A percentile compares a stretch with the other conserved stretches of the same genome.
Evolutionary conservation across 2,113 vertebrate species (phyloP).

Genomic region (Ellobius talpinus): DNA sequence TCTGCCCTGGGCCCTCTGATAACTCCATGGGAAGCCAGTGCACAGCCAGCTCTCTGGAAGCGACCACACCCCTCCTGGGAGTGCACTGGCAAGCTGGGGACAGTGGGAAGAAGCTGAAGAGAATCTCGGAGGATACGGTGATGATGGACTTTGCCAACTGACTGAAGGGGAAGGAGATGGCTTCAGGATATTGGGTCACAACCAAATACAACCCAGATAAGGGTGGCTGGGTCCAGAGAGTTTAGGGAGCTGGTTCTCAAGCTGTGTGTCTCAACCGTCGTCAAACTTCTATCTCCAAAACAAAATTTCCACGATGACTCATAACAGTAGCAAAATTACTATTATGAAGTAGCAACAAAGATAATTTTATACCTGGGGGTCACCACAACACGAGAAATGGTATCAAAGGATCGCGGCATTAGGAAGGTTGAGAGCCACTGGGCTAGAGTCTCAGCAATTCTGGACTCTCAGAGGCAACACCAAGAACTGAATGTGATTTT

Average conservation of each 20-base stretch:
- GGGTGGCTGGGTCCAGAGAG: neutral
- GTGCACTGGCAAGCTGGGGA: slow-evolving; percentile 78
- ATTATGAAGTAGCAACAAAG: neutral
- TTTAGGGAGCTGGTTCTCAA: neutral
- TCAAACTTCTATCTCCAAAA: neutral
- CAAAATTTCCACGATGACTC: neutral
- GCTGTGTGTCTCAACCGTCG: neutral
- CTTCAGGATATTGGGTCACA: neutral
- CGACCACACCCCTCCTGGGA: slow-evolving; percentile 89
- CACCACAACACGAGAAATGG: neutral
- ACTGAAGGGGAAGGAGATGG: neutral
- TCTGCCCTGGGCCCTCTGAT: neutral
- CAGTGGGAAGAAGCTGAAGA: neutral
- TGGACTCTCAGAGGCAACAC: neutral
- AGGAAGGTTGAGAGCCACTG: neutral
- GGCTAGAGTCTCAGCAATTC: neutral
- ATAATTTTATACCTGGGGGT: too few species aligned
- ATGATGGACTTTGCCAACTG: neutral
- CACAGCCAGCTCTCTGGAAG: slow-evolving; percentile 84
- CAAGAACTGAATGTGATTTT: neutral
- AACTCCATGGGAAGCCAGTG: slow-evolving; percentile 47
- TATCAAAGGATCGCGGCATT: neutral
- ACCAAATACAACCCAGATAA: too few species aligned
- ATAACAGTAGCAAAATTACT: neutral
- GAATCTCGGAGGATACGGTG: neutral